Conservation (phyloP, 2,113 vertebrate genomes). For the Cyanoliseus patagonus region DNA sequence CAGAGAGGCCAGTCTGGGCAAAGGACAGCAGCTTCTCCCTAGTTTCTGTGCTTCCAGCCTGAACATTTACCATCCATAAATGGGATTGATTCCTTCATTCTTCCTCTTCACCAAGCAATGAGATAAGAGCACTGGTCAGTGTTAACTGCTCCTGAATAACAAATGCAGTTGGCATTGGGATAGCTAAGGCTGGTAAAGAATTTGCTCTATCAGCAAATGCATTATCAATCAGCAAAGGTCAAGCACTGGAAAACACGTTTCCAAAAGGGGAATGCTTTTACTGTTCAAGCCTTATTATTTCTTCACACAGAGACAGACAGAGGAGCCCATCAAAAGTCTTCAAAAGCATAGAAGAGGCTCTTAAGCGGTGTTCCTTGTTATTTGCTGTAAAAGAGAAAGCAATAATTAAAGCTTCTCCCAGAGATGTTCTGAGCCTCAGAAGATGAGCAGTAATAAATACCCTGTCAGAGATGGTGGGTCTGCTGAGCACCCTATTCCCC, state of each 20-base stretch:
- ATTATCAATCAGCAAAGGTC: constrained; percentile 1
- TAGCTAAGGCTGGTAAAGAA: not conserved
- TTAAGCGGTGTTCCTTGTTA: not conserved
- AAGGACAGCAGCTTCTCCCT: not conserved
- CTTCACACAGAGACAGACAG: not conserved
- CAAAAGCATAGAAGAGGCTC: not conserved
- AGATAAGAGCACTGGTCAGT: not conserved
- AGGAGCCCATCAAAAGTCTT: not conserved
- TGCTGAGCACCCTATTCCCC: not conserved
- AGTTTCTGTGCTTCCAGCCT: not conserved
- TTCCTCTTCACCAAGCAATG: not conserved
- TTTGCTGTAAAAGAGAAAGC: constrained; percentile 22
- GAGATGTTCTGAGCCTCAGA: not conserved
- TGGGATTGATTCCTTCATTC: not conserved
- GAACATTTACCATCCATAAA: not conserved
- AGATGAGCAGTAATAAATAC: not conserved
- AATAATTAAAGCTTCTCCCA: not conserved
- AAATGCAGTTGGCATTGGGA: not conserved
- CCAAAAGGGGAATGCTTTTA: constrained; percentile 43
- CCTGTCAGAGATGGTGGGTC: not conserved
- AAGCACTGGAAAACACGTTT: constrained; percentile 27
- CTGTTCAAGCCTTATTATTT: constrained; percentile 45
- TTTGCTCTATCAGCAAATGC: not conserved
- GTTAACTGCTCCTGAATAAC: not conserved
- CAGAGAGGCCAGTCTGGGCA: not conserved